Base-by-base conservation (phyloP, 2,797 vertebrate genomes). In the Arremon brunneinucha region DNA sequence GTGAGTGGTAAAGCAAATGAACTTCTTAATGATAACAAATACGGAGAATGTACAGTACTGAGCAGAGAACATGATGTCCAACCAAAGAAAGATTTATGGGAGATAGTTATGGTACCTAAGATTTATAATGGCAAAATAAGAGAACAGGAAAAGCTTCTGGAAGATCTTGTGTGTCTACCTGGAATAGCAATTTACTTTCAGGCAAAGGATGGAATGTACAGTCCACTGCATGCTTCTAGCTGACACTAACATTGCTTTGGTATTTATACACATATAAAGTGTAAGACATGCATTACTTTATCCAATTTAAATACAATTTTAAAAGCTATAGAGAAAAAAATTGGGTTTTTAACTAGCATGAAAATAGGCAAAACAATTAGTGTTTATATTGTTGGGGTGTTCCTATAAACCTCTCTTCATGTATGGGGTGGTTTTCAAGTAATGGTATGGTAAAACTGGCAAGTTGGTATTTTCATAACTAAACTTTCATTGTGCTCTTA, bases 1-100 rank as follows among this genome's bases (percentile, higher is more conserved):
- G 28, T 17, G 59, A 83, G 74, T 56, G 88, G 92, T 89, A 92
- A 91, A 87, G 46, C 79, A 96, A 94, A 94, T 55, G 20, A 94
- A 77, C 35, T 75, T 88, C 59, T 87, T 88, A 93, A 94, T 24
- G 72, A 86, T 57, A 93, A 90, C 85, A 95, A 93, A 83, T 69
- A 72, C 64, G 55, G n/a, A 93, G 50, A 90, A 76, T 30, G 30
- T 47, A 74, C 68, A 60, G 76, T 37, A 35, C 30, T 11, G 46
- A 86, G 37, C 0, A 71, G 56, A 87, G 78, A 91, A 93, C 56
- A 74, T 7, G 27, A 86, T 14, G 22, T 59, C 68, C 65, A 83
- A 19, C 35, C 6, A 41, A 71, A 89, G 64, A 64, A 64, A 75
- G 84, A 95, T 92, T 87, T 89, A 96, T 30, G 56, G 37, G 14